Evolutionary conservation across 53 echinoderm and acorn worm species (phyloP).

Genomic region (Holothuria scabra): DNA sequence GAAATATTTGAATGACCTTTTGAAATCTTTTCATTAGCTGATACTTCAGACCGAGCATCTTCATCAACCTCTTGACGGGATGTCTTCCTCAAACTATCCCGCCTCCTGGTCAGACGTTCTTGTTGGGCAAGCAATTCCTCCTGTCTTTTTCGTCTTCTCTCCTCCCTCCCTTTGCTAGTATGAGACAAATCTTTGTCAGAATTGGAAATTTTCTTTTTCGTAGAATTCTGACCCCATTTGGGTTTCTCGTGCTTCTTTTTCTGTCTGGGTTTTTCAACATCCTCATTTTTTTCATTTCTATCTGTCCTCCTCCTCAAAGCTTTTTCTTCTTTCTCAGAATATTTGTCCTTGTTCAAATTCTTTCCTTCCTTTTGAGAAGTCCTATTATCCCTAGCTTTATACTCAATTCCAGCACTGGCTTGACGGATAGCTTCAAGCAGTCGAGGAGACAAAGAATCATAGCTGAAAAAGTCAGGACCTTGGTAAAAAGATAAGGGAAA

Average conservation of each 20-base stretch:
- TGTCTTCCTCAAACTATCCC: slow-evolving; percentile 51
- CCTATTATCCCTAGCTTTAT: slow-evolving; percentile 50
- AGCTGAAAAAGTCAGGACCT: slow-evolving; percentile 10
- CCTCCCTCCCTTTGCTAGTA: slow-evolving; percentile 72
- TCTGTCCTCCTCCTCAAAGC: background rate
- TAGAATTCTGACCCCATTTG: slow-evolving; percentile 72
- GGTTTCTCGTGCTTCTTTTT: slow-evolving; percentile 64
- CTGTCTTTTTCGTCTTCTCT: slow-evolving; percentile 73
- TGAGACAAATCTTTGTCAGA: slow-evolving; percentile 90
- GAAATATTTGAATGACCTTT: background rate
- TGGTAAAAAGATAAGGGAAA: background rate
- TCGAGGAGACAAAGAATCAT: slow-evolving; percentile 48
- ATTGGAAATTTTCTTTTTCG: slow-evolving; percentile 70
- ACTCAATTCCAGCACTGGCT: slow-evolving; percentile 83
- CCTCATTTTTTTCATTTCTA: slow-evolving; percentile 22
- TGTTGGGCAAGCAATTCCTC: slow-evolving; percentile 82
- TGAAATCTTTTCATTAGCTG: background rate
- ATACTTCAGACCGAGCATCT: background rate
- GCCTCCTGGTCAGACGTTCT: slow-evolving; percentile 72
- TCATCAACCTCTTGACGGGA: background rate
- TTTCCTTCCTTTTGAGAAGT: slow-evolving; percentile 38
- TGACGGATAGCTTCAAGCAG: slow-evolving; percentile 57
- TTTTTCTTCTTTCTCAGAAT: slow-evolving; percentile 26
- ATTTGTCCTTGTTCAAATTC: slow-evolving; percentile 3
- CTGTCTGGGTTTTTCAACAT: slow-evolving; percentile 5